Evolutionary conservation across 64 coral and sea anemone genomes (phyloP).

Genomic region (Pocillopora damicornis): DNA sequence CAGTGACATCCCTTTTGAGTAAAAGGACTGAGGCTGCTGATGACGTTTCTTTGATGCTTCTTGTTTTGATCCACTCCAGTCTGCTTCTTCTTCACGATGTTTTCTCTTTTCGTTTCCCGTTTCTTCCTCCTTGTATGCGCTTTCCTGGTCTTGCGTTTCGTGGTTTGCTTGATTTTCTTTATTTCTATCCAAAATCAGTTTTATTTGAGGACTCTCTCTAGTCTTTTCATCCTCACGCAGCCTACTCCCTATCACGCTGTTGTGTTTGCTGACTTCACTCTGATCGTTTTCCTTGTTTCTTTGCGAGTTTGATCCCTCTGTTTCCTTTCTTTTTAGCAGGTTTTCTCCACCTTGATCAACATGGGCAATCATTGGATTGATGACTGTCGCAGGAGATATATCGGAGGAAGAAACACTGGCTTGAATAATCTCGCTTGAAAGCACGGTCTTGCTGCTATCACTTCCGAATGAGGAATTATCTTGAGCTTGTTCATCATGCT

Average conservation of each 20-base stretch:
- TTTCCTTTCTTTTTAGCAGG: background rate
- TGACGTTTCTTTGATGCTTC: too few species aligned
- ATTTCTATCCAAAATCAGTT: background rate
- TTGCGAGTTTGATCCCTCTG: background rate
- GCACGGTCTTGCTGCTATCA: background rate
- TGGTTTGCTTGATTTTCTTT: background rate
- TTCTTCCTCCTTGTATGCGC: background rate
- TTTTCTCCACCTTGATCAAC: background rate
- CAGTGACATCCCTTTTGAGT: background rate
- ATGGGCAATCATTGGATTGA: slow-evolving; percentile 17
- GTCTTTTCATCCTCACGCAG: background rate
- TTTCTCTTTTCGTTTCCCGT: background rate
- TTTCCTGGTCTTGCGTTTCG: background rate
- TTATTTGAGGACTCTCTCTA: background rate
- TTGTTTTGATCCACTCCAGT: background rate
- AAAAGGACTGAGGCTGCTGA: background rate
- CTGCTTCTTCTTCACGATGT: background rate
- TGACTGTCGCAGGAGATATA: background rate
- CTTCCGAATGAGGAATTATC: background rate
- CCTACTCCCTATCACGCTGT: background rate
- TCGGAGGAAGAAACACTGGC: slow-evolving; percentile 20
- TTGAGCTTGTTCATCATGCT: background rate
- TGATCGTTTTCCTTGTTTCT: background rate
- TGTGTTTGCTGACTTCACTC: background rate
- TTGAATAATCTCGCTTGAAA: slow-evolving; percentile 23